Evolutionary conservation across 2,797 vertebrate genomes (phyloP), one percentile per base, ranked within the genome.

Genomic region (Halcyon chelicuti): DNA sequence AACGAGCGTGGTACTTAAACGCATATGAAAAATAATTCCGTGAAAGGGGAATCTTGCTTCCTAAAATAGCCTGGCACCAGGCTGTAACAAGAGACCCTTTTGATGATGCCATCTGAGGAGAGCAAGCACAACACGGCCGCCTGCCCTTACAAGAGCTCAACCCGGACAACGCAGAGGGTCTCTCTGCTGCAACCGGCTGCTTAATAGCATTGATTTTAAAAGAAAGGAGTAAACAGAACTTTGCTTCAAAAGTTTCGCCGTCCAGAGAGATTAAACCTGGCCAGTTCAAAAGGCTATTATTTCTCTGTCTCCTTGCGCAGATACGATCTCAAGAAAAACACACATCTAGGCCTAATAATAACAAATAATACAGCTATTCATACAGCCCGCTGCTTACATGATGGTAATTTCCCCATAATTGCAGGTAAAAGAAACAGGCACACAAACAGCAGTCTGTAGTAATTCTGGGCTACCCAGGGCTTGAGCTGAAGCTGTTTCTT

Each of bases 281-380:
- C 82, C 63, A 49, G 66, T 67, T 63, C 79, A 67, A 84, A 95
- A 86, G 60, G 52, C 87, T 94, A 90, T 96, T 94, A 96, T 94
- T 95, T 66, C 73, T 76, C 72, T 81, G 87, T 73, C 90, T 94
- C 68, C 94, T 91, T 91, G 93, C 86, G 91, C 74, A 88, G 96
- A 96, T 97, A 96, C 1, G 76, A 97, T 95, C 95, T 90, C 77
- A 94, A 96, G 96, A 88, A 95, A 97, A 96, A 96, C 82, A 97
- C 75, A 92, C 90, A 81, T 91, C 79, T 93, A 86, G 91, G 88
- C 23, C 82, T 95, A 96, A 94, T 93, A 96, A 96, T 90, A 96
- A 94, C 85, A 97, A 96, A 97, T 96, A 96, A 93, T 96, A 46
- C 81, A 81, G 90, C 88, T 95, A 96, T 96, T 97, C 93, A 96